These are phyloP conservation scores for Rallus crepitans DNA, from an alignment of 2,797 vertebrate genomes.

Conservation along the genomic window DNA sequence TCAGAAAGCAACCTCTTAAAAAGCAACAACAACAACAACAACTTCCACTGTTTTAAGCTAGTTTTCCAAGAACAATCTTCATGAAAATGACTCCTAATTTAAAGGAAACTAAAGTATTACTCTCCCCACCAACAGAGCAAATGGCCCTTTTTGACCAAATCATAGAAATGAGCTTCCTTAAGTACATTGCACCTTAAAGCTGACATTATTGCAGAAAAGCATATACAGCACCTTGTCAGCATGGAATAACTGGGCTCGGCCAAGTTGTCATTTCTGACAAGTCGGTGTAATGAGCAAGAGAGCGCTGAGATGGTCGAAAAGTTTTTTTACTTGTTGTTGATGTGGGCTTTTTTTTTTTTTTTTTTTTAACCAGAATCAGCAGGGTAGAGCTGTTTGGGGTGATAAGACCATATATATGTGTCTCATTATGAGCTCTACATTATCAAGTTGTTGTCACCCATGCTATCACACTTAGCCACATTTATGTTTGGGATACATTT, in stretches of 20 bases:
- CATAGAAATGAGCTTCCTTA: slow-evolving; percentile 76
- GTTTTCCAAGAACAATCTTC: slow-evolving; percentile 63
- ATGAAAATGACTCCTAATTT: slow-evolving; percentile 72
- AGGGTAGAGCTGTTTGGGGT: slow-evolving; percentile 77
- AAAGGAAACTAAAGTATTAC: slow-evolving; percentile 56
- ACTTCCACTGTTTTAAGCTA: slow-evolving; percentile 20
- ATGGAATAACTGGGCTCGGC: slow-evolving; percentile 78
- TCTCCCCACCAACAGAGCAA: slow-evolving; percentile 59
- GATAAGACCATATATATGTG: slow-evolving; percentile 71
- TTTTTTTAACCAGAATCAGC: slow-evolving; percentile 74
- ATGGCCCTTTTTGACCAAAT: slow-evolving; percentile 71
- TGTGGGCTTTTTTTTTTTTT: neutral
- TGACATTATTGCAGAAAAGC: slow-evolving; percentile 78
- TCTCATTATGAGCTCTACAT: slow-evolving; percentile 76
- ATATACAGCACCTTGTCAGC: slow-evolving; percentile 81
- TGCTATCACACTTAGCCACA: slow-evolving; percentile 68
- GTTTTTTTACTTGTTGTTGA: neutral
- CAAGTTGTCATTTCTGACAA: slow-evolving; percentile 85
- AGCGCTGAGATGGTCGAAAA: slow-evolving; percentile 78
- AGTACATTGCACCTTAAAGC: slow-evolving; percentile 76
- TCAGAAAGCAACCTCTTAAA: slow-evolving; percentile 47
- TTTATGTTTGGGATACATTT: slow-evolving; percentile 57
- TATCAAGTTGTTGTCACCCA: slow-evolving; percentile 70
- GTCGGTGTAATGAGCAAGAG: slow-evolving; percentile 80
- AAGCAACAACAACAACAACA: neutral